Conservation (phyloP, 2,113 vertebrate genomes). For the Onychorhynchus coronatus region DNA sequence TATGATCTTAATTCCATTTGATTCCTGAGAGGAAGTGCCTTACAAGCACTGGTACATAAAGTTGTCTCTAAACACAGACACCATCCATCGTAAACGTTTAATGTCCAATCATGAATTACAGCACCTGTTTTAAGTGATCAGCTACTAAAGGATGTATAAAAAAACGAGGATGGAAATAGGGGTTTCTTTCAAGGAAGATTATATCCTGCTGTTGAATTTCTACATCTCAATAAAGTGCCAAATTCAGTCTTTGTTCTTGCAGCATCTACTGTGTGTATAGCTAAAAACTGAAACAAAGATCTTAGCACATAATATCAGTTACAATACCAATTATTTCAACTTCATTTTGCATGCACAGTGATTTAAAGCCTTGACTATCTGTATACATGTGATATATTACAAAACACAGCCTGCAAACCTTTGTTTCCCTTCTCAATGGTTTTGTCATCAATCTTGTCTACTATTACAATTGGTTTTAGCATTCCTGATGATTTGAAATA, state of each 20-base stretch:
- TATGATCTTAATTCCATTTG: constrained; percentile 52
- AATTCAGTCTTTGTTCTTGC: constrained; percentile 40
- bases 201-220: constrained; percentile 64
- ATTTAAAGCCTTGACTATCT: neutral
- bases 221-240: constrained; percentile 47
- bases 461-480: neutral
- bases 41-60: constrained; percentile 54
- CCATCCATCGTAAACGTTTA: constrained; percentile 52
- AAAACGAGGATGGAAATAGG: constrained; percentile 42
- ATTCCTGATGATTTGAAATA: neutral
- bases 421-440: neutral
- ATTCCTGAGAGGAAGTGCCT: constrained; percentile 59
- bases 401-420: neutral
- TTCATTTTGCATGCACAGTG: constrained; percentile 6
- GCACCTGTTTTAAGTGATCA: constrained; percentile 68
- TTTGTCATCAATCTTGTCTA: neutral
- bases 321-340: constrained; percentile 12
- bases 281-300: constrained; percentile 27
- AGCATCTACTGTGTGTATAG: neutral
- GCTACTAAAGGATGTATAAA: constrained; percentile 55
- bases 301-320: constrained; percentile 5
- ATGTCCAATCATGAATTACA: constrained; percentile 61
- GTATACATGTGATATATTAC: neutral
- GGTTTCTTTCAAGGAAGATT: constrained; percentile 60
- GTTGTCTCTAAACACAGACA: constrained; percentile 64